phyloP scores from a whole-genome alignment of 2,888 invertebrate species.

The Liodrosophila aerea region DNA sequence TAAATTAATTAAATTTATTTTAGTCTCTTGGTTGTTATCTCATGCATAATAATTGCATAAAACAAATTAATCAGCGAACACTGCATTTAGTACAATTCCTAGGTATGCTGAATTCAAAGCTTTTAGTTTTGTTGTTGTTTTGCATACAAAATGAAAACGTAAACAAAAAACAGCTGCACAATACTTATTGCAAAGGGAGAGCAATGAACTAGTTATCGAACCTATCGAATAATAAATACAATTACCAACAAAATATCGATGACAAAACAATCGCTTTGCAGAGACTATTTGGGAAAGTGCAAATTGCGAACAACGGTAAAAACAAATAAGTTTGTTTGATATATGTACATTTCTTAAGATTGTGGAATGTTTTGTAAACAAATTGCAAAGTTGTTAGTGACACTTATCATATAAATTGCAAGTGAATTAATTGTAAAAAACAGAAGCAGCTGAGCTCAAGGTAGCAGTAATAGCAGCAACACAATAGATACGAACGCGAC shows the following conservation, averaged over 20 bases:
- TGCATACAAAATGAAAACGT: slow-evolving; percentile 27
- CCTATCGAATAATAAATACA: slow-evolving; percentile 1
- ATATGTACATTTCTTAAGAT: too few species aligned
- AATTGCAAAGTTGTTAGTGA: slow-evolving; percentile 4
- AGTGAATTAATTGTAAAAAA: slow-evolving; percentile 12
- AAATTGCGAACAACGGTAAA: slow-evolving; percentile 51
- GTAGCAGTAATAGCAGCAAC: slow-evolving; percentile 19
- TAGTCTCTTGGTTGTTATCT: too few species aligned
- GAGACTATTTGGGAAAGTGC: slow-evolving; percentile 49
- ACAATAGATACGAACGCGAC: slow-evolving; percentile 36
- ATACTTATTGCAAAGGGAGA: slow-evolving; percentile 2
- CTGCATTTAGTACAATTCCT: too few species aligned
- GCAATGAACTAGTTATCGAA: slow-evolving; percentile 28
- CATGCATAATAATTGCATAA: too few species aligned
- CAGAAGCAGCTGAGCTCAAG: slow-evolving; percentile 33
- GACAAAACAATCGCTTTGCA: slow-evolving; percentile 27
- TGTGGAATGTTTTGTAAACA: not conserved
- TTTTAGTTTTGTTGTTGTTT: not conserved
- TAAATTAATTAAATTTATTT: too few species aligned
- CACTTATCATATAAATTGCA: slow-evolving; percentile 12
- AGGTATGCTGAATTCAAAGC: too few species aligned
- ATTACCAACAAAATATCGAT: slow-evolving; percentile 27
- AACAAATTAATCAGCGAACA: not conserved
- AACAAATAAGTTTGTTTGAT: slow-evolving; percentile 10
- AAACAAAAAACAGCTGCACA: slow-evolving; percentile 41